Evolutionary conservation across 92 coral and sea anemone species (phyloP).

Genomic region (Meandrina meandrites): DNA sequence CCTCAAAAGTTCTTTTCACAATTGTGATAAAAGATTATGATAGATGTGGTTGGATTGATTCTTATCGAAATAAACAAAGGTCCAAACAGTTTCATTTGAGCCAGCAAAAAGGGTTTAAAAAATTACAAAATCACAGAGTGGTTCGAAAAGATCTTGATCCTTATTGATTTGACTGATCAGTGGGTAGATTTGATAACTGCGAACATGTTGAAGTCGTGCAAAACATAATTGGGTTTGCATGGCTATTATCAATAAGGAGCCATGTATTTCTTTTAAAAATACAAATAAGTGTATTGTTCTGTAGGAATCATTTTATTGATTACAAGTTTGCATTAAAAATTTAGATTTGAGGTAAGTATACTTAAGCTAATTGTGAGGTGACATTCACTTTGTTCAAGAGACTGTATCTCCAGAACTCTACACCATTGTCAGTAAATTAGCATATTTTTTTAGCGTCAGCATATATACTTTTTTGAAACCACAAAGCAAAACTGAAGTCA

Average conservation of each 20-base stretch:
- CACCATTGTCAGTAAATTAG: neutral
- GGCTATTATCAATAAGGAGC: no score
- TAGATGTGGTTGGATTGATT: neutral
- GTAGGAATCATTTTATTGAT: no score
- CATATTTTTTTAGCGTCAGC: no score
- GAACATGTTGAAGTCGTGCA: no score
- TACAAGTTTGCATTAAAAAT: no score
- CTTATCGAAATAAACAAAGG: neutral
- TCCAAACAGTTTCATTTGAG: neutral
- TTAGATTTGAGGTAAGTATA: neutral
- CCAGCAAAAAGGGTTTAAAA: neutral
- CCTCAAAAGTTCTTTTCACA: neutral
- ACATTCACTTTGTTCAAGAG: neutral
- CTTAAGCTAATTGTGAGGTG: neutral
- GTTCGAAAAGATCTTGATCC: no score
- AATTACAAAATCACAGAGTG: neutral
- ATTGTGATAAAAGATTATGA: no score
- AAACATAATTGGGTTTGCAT: no score
- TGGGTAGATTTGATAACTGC: no score
- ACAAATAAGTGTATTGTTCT: no score
- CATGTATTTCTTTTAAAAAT: no score
- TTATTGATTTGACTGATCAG: neutral
- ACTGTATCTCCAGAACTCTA: neutral
- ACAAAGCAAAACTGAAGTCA: no score
- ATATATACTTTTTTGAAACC: neutral